These are phyloP conservation scores for Xyrichtys novacula DNA, from an alignment of 2,797 vertebrate genomes.

Conservation along the genomic window DNA sequence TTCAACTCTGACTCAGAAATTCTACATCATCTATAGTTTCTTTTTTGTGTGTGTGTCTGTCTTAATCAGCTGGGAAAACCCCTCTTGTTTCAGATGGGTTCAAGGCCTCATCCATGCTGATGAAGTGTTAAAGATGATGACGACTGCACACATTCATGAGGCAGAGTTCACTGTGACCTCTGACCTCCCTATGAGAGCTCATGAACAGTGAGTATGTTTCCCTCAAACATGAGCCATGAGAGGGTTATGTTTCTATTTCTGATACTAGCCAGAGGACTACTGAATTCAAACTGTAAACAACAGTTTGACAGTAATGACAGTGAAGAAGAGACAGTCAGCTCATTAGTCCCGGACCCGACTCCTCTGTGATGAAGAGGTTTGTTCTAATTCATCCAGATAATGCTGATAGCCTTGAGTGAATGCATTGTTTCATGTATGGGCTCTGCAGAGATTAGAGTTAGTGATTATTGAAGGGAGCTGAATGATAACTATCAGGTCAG, in stretches of 20 bases:
- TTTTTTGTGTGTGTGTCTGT: slow-evolving; percentile 13
- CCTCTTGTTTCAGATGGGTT: not conserved
- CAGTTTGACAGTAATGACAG: slow-evolving; percentile 23
- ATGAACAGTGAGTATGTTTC: slow-evolving; percentile 19
- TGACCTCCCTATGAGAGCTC: slow-evolving; percentile 19
- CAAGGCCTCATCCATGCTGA: not conserved
- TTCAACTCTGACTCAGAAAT: slow-evolving; percentile 2
- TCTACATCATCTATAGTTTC: not conserved
- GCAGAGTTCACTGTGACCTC: slow-evolving; percentile 21
- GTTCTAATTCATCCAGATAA: slow-evolving; percentile 48
- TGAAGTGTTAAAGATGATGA: not conserved
- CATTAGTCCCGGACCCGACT: slow-evolving; percentile 40
- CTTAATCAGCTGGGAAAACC: slow-evolving; percentile 11
- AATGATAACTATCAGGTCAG: slow-evolving; percentile 46
- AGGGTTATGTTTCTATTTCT: slow-evolving; percentile 7
- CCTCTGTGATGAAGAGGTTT: slow-evolving; percentile 40
- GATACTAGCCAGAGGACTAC: not conserved
- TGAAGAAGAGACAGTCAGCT: slow-evolving; percentile 18
- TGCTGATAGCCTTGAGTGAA: slow-evolving; percentile 33
- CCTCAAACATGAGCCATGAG: not conserved
- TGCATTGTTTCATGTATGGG: slow-evolving; percentile 13
- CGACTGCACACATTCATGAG: not conserved
- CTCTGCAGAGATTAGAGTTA: slow-evolving; percentile 39
- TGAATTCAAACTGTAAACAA: slow-evolving; percentile 11
- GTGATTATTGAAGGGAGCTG: slow-evolving; percentile 24